Base-by-base conservation (phyloP, 2,113 vertebrate genomes). In the Neotragus pygmaeus region DNA sequence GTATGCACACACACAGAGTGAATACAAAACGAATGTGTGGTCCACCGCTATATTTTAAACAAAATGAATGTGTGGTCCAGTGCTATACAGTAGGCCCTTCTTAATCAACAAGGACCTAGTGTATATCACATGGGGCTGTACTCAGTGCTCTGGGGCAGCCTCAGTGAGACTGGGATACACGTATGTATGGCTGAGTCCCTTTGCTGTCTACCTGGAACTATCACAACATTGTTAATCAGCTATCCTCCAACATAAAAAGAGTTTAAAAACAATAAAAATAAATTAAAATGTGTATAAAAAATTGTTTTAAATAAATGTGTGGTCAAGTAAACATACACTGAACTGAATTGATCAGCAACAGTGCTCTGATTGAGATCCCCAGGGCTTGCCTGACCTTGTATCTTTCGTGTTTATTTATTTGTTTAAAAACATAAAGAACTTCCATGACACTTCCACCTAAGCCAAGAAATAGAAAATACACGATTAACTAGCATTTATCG, bases 11-110 rank as follows among this genome's bases (percentile, higher is more conserved):
- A 78, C 25, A 47, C 60, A n/a, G 2, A 57, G 27, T 21, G 10
- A 39, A n/a, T 47, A 64, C 0, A 1, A 12, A 36, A 49, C 1
- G 2, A 43, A 9, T 0, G 1, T 21, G 6, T 10, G 11, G 14
- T 36, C 86, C 36, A 75, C 21, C 2, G 0, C 36, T 75, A 27
- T 43, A 43, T 75, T 75, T 70, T 70, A 30, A 53, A 64, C 1
- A 1, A 12, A 36, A 49, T 6, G 3, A 36, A 9, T 0, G 0
- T 25, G 4, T 8, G 8, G 16, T 25, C 91, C 36, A 43, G 21
- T 27, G 36, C 36, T 14, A 14, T 27, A 75, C 23, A 23, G 19
- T 39, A 70, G 66, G 66, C 3, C 66, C 66, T 70, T 39, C 66
- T 75, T 43, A 43, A 73, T 36, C 21, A 73, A 27, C 23, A 43